Percentiles rank a stretch among this genome's conserved stretches.
Conservation (phyloP, 2,888 invertebrate species). For the Punctoribates punctum region DNA sequence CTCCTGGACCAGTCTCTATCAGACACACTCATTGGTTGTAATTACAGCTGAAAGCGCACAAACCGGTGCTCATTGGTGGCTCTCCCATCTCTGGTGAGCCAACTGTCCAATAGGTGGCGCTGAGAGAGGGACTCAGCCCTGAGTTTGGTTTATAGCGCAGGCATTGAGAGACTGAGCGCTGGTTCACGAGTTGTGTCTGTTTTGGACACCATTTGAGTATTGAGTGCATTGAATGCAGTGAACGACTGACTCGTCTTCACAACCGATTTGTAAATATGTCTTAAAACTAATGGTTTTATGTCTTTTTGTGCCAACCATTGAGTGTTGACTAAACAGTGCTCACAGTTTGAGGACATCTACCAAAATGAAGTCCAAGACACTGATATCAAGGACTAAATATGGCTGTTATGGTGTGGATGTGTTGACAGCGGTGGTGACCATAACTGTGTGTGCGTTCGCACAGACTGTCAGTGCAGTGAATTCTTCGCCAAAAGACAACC, state of each 20-base stretch:
- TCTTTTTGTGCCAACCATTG: not conserved
- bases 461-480: not conserved
- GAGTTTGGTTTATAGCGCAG: not conserved
- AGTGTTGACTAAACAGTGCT: not conserved
- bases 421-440: not conserved
- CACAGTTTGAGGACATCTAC: too few relatives aligned
- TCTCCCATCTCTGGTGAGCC: not conserved
- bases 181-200: not conserved
- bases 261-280: too few relatives aligned
- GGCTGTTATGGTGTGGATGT: not conserved
- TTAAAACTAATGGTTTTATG: too few relatives aligned
- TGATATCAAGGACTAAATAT: not conserved
- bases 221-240: too few relatives aligned
- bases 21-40: too few relatives aligned
- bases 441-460: not conserved
- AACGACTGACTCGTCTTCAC: too few relatives aligned
- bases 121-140: not conserved
- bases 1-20: too few relatives aligned
- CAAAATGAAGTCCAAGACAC: too few relatives aligned
- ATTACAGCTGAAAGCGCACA: not conserved
- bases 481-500: not conserved
- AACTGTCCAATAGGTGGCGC: not conserved
- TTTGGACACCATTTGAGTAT: not conserved
- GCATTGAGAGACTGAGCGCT: not conserved
- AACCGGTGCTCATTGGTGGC: not conserved